Evolutionary conservation across 2,888 invertebrate genomes (phyloP), one percentile per base, ranked within the genome.

Genomic region (Cosmopolites sordidus): DNA sequence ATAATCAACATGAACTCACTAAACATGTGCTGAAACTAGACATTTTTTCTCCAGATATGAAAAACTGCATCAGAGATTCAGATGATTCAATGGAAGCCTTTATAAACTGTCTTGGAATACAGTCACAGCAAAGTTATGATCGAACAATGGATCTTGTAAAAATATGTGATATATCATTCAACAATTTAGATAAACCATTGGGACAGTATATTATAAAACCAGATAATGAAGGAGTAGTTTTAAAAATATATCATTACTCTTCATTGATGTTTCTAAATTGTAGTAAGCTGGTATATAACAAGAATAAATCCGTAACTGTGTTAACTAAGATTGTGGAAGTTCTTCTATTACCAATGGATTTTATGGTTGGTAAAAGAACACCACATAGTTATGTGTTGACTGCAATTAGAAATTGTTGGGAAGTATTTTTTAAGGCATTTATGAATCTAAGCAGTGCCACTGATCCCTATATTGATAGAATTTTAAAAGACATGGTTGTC

Each of bases 381-480:
- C 63, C 72, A 0, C 74, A 77, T 51, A 65, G 67, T 0, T 73
- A 73, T 48, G 61, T 77, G 4, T 62, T 78, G 1, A 73, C 73
- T 58, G 70, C 78, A 1, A 67, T 82, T 12, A 76, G 76, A 57
- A 75, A 75, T 62, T 75, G 78, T 11, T 79, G 79, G 72, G 76
- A 78, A 16, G 70, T 79, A 16, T 75, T 78, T 55, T 69, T 81
- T 33, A 74, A 75, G 58, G 80, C 79, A 1, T 72, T 81, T 15
- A 75, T 76, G 0, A 73, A 73, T 16, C 62, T 82, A 29, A 75
- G 77, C 58, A 73, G 71, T 46, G 71, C 66, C 51, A 65, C 68
- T 3, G 79, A 80, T 66, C 67, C 71, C 0, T 79, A 78, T 58
- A 62, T 80, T 12, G 73, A 70, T 17, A 72, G 78, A 54, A 75